Base-by-base conservation (phyloP, 2,113 vertebrate genomes). In the Poecile atricapillus region DNA sequence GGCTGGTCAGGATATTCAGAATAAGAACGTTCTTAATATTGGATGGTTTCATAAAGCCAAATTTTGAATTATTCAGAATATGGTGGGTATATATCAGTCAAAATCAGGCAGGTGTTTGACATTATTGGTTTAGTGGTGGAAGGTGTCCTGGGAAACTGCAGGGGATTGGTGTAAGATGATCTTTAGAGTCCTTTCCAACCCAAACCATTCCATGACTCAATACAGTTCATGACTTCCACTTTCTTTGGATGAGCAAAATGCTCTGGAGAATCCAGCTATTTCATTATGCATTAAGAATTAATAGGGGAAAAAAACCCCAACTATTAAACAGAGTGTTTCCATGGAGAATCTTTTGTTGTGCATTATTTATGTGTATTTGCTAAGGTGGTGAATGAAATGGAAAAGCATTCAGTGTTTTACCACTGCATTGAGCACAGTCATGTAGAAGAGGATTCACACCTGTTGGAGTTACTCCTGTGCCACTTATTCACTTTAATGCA, bases 281-380 rank as follows among this genome's bases (percentile, higher is more conserved):
- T 58, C 28, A 68, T 23, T 64, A 37, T 27, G 69, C 47, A 6
- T 83, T 83, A 86, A 90, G 67, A 85, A 92, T 93, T 46, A 92
- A 81, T 52, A 43, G 35, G 18, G 53, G 41, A 78, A 46, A 46
- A 80, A 23, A 3, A 1, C 12, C 20, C 43, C 35, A 37, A 8
- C 8, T 49, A 28, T 23, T 85, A 67, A 93, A 33, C 28, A 49
- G 17, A 49, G 24, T 43, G 31, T 69, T 95, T 87, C 88, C 3
- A 18, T 76, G 35, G 67, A 90, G 19, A 49, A 21, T 81, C 86
- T 78, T 82, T 11, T 90, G 60, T 41, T 64, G 28, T 93, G 22
- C 25, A 53, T 63, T 80, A 64, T 95, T 93, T 78, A 69, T 81
- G 47, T 74, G 8, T 73, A 3, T 92, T 91, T 94, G 30, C 70